A percentile compares a stretch with the other conserved stretches of the same genome.
Evolutionary conservation across 2,888 invertebrate genomes (phyloP).

Genomic region (Allygus modestus): DNA sequence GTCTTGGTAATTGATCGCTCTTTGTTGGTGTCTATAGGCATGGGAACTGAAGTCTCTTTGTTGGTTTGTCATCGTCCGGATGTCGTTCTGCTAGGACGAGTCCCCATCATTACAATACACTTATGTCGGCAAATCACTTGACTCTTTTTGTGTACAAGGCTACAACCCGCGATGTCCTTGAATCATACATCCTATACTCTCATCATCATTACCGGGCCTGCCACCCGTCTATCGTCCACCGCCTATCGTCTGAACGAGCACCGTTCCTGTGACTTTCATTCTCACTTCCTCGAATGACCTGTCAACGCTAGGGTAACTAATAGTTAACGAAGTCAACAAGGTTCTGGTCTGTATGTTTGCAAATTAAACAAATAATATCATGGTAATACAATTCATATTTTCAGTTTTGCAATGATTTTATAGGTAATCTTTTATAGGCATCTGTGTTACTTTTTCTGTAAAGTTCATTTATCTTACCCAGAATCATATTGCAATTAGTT

Average conservation of each 20-base stretch:
- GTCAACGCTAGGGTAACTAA: too few relatives aligned
- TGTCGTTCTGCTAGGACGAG: constrained; percentile 57
- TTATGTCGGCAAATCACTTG: constrained; percentile 58
- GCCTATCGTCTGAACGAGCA: background rate
- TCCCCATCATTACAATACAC: constrained; percentile 58
- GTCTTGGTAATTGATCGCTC: constrained; percentile 32
- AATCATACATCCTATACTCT: constrained; percentile 45
- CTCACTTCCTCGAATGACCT: background rate
- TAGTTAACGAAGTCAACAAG: too few relatives aligned
- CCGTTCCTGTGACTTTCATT: background rate
- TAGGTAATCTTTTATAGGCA: too few relatives aligned
- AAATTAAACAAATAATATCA: too few relatives aligned
- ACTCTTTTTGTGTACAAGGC: constrained; percentile 58
- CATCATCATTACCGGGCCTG: constrained; percentile 27
- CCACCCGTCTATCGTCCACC: background rate
- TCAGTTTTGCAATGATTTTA: too few relatives aligned
- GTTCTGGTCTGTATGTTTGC: too few relatives aligned
- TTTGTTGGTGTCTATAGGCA: constrained; percentile 45
- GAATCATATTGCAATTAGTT: too few relatives aligned
- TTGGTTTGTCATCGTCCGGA: constrained; percentile 60
- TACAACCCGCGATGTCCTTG: constrained; percentile 50
- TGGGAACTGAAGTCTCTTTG: constrained; percentile 51
- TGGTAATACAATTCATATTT: too few relatives aligned
- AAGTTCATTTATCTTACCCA: too few relatives aligned
- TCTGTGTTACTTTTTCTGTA: too few relatives aligned